A percentile compares a stretch with the other conserved stretches of the same genome.
These are phyloP conservation scores for Anastrepha ludens DNA, from an alignment of 1,140 invertebrate species.

Conservation along the genomic window DNA sequence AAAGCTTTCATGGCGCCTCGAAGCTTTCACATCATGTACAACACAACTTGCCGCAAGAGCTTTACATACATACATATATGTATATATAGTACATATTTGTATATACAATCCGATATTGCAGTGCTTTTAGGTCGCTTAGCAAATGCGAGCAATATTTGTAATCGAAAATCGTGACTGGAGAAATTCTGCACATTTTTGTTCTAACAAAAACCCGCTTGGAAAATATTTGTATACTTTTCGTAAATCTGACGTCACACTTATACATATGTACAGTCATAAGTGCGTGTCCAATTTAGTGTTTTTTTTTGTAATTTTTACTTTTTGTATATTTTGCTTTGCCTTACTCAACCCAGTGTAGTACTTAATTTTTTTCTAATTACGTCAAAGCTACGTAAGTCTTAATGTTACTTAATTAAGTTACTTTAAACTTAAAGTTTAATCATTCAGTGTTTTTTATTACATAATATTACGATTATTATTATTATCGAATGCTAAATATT, in stretches of 20 bases:
- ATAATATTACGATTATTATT: constrained; percentile 20
- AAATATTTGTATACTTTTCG: background rate
- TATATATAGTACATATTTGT: background rate
- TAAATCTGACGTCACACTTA: too few relatives aligned
- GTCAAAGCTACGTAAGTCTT: background rate
- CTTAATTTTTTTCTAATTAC: constrained; percentile 5
- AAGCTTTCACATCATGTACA: background rate
- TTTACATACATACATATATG: background rate
- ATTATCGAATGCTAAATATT: constrained; percentile 10
- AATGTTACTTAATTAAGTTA: constrained; percentile 13
- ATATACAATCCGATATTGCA: constrained; percentile 20
- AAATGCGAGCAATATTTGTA: background rate
- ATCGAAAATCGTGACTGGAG: background rate
- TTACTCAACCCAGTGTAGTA: constrained; percentile 30
- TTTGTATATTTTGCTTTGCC: constrained; percentile 38
- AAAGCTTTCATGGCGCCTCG: background rate
- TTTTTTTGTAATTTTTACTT: constrained; percentile 9
- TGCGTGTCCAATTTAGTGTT: background rate
- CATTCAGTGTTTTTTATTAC: constrained; percentile 40
- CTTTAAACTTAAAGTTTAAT: constrained; percentile 17
- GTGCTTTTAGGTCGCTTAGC: constrained; percentile 18
- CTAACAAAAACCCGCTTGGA: background rate
- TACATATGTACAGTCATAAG: background rate
- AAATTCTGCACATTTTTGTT: background rate
- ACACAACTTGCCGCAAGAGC: background rate